Percentiles rank a stretch among this genome's conserved stretches.
These are phyloP conservation scores for Oreohelix idahoensis DNA, from an alignment of 1,140 invertebrate species.

Conservation along the genomic window DNA sequence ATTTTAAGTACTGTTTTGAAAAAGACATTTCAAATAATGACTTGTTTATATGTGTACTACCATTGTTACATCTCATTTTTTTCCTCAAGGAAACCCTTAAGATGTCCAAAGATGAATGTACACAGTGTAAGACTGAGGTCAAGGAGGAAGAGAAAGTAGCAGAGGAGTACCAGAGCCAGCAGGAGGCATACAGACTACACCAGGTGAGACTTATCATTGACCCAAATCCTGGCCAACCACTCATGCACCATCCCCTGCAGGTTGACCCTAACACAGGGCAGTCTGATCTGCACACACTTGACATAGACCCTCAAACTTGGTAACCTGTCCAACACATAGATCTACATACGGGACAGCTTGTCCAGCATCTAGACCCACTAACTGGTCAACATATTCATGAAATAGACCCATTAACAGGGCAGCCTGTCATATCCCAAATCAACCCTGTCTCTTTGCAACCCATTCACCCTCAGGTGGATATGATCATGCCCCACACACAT, in stretches of 20 bases:
- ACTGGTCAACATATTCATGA: conserved; percentile 5
- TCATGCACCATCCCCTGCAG: background rate
- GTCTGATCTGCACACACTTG: background rate
- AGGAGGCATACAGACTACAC: conserved; percentile 44
- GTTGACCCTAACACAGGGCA: conserved; percentile 33
- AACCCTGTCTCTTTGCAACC: conserved; percentile 24
- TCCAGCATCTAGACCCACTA: conserved; percentile 26
- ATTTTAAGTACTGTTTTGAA: too few relatives aligned
- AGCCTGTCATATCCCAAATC: background rate
- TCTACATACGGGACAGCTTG: conserved; percentile 6
- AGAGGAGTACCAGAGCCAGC: conserved; percentile 59
- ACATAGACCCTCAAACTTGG: conserved; percentile 10
- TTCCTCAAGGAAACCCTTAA: too few relatives aligned
- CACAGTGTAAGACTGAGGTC: conserved; percentile 84
- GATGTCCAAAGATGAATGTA: conserved; percentile 79
- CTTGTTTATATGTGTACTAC: too few relatives aligned
- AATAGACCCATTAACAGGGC: conserved; percentile 21
- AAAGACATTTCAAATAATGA: too few relatives aligned
- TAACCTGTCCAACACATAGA: conserved; percentile 15
- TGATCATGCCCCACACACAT: conserved; percentile 16
- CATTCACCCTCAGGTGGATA: conserved; percentile 35
- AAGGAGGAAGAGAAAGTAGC: conserved; percentile 78
- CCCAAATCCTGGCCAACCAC: background rate
- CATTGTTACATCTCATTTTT: too few relatives aligned
- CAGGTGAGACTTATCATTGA: conserved; percentile 20